Base-by-base conservation (phyloP, 2,888 invertebrate species). In the Orthosia gracilis region DNA sequence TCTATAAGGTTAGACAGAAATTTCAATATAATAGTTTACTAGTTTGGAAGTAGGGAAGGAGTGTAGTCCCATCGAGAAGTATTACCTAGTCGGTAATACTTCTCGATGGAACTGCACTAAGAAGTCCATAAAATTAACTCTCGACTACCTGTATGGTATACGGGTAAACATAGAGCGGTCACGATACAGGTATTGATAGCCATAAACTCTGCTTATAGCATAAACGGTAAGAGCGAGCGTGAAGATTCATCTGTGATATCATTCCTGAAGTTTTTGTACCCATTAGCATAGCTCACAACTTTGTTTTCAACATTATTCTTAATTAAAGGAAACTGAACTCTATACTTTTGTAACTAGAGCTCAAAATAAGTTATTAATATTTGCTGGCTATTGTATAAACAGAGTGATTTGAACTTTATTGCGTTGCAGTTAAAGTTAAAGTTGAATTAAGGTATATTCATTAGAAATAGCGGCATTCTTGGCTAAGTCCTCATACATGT, bases 211-310 rank as follows among this genome's bases (percentile, higher is more conserved):
- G 40, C 23, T 15, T 45, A 7, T 13, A 50, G 17, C 47, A 17
- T 49, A 23, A 70, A 57, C 15, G 23, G 40, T n/a, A 62, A 55
- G 17, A 70, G 55, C 71, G 17, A 70, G 55, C 71, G 40, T 57
- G 49, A 73, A 73, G 49, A 73, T 71, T 62, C 15, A 21, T 49
- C 9, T n/a, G 17, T 57, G 73, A 62, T 73, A 63, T 23, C 40
- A 45, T 50, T 71, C 49, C 49, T 63, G 15, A 49, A 71, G 62
- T 73, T 71, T 71, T 63, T 73, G 57, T 50, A 50, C 49, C 23
- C 55, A 31, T 47, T 45, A 52, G 12, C 23, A 59, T 21, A 21
- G 21, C 69, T 55, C 49, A 40, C 49, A 40, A 31, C 23, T 55
- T 23, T n/a, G 23, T 69, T 18, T 13, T 31, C 47, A 54, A 15